A percentile compares a stretch with the other conserved stretches of the same genome.
Evolutionary conservation across 53 echinoderm and acorn worm genomes (phyloP).

Genomic region (Stichopus horrens): DNA sequence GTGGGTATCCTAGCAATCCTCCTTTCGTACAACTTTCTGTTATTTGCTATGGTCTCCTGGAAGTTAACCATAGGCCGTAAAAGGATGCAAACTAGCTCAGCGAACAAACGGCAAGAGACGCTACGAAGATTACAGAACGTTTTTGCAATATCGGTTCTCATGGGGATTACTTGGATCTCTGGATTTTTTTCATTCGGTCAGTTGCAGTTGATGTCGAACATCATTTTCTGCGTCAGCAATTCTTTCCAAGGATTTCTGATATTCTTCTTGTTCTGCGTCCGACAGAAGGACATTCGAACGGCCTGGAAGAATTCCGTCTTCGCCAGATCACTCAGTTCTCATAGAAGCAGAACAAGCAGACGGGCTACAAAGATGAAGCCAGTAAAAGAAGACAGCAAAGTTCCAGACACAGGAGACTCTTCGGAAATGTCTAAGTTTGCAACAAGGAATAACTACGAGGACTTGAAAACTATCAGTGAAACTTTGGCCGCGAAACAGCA

Average conservation of each 20-base stretch:
- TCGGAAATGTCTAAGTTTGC: neutral
- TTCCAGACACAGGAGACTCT: neutral
- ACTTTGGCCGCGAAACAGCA: neutral
- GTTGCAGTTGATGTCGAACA: slow-evolving; percentile 56
- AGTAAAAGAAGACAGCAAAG: neutral
- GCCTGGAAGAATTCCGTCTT: slow-evolving; percentile 45
- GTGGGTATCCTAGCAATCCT: slow-evolving; percentile 42
- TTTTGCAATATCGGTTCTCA: slow-evolving; percentile 63
- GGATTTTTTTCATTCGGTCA: slow-evolving; percentile 69
- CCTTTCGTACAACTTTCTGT: slow-evolving; percentile 33
- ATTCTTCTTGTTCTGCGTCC: slow-evolving; percentile 73
- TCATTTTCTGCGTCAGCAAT: slow-evolving; percentile 73
- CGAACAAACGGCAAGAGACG: slow-evolving; percentile 8
- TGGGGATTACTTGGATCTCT: slow-evolving; percentile 81
- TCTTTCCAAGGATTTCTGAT: slow-evolving; percentile 83
- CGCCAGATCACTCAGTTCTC: neutral
- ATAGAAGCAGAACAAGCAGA: neutral
- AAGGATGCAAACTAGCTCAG: neutral
- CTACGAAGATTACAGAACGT: slow-evolving; percentile 67
- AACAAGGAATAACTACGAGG: neutral
- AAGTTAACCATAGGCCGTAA: slow-evolving; percentile 47
- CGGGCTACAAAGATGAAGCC: neutral
- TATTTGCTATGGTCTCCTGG: slow-evolving; percentile 47
- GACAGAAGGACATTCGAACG: slow-evolving; percentile 65
- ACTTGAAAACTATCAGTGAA: neutral